Conservation (phyloP, 2,888 invertebrate genomes). For the Poecilus cupreus region DNA sequence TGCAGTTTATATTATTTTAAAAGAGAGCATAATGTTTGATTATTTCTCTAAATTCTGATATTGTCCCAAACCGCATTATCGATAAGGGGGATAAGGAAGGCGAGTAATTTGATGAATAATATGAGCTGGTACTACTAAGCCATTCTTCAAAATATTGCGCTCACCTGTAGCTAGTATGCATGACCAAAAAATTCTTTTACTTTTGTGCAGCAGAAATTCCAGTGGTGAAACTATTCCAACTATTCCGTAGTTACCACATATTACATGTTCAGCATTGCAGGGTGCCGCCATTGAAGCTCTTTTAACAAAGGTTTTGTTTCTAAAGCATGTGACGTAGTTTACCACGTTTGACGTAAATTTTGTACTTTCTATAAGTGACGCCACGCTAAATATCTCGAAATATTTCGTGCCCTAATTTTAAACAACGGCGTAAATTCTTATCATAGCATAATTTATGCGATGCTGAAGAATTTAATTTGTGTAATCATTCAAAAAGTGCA, state of each 20-base stretch:
- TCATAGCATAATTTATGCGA: constrained; percentile 12
- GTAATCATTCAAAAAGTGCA: constrained; percentile 33
- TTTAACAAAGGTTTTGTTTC: constrained; percentile 30
- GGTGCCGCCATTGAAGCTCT: background rate
- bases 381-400: constrained; percentile 1
- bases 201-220: constrained; percentile 19
- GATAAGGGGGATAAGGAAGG: too few species aligned
- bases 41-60: too few species aligned
- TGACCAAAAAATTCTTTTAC: constrained; percentile 24
- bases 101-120: too few species aligned
- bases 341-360: background rate
- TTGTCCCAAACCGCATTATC: too few species aligned
- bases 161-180: constrained; percentile 30
- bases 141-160: background rate
- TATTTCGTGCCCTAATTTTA: background rate
- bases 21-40: too few species aligned
- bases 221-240: constrained; percentile 5
- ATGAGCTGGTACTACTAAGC: background rate
- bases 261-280: constrained; percentile 19
- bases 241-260: constrained; percentile 29
- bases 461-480: constrained; percentile 39
- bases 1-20: too few species aligned
- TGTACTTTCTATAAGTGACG: background rate
- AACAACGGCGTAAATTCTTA: constrained; percentile 14
- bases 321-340: constrained; percentile 9